A percentile compares a stretch with the other conserved stretches of the same genome.
Conservation (phyloP, 2,113 vertebrate species). For the Falco punctatus region DNA sequence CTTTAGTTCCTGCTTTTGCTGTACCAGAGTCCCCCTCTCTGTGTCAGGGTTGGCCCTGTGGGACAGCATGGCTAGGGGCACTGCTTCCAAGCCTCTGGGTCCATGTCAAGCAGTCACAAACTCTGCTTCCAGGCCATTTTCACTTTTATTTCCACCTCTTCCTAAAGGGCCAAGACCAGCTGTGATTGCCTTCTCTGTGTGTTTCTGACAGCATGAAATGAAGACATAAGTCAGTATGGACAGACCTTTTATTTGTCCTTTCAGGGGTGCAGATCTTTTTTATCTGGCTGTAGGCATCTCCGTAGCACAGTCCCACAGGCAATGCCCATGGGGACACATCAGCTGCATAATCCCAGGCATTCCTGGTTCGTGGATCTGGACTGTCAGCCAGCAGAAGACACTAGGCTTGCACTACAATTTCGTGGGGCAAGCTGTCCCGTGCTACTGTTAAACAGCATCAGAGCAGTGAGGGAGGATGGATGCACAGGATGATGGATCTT, state of each 20-base stretch:
- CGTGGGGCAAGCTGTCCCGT: background rate
- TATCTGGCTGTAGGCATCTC: background rate
- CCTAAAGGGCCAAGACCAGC: background rate
- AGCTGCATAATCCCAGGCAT: background rate
- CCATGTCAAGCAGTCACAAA: background rate
- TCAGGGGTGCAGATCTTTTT: background rate
- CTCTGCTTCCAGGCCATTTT: background rate
- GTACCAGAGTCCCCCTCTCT: background rate
- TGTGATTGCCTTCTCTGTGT: background rate
- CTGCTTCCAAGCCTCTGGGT: background rate
- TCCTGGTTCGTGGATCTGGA: background rate
- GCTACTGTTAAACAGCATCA: background rate
- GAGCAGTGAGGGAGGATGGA: background rate
- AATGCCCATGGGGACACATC: background rate
- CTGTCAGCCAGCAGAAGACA: background rate
- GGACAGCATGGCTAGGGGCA: background rate
- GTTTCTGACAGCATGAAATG: background rate
- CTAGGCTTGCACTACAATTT: background rate
- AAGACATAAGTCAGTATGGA: background rate
- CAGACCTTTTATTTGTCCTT: background rate
- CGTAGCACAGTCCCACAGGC: rapidly evolving
- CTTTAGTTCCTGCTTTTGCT: background rate
- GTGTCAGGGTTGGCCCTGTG: background rate
- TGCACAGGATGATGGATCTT: background rate
- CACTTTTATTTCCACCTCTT: background rate